Conservation (phyloP, 2,113 vertebrate species). For the Grallaria varia region DNA sequence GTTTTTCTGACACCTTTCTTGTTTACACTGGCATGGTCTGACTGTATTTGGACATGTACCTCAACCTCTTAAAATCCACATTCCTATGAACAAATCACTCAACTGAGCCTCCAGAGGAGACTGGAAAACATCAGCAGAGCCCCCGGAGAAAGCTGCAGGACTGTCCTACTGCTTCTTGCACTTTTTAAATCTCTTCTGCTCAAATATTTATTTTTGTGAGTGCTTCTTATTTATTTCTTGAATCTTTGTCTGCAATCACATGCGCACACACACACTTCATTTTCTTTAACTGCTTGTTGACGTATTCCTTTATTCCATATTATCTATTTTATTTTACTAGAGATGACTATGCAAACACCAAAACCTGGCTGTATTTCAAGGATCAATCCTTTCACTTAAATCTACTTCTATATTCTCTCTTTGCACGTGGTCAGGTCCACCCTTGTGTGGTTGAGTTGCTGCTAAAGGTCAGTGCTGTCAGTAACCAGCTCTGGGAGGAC, state of each 20-base stretch:
- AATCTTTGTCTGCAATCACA: background rate
- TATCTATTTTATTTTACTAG: background rate
- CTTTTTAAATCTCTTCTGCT: background rate
- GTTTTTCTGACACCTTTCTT: background rate
- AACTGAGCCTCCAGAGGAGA: background rate
- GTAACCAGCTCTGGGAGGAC: background rate
- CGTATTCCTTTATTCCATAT: background rate
- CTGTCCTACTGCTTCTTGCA: background rate
- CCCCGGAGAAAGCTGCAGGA: background rate
- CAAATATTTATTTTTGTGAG: background rate
- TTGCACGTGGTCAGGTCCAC: background rate
- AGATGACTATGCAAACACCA: background rate
- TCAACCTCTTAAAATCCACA: background rate
- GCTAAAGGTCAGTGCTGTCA: slow-evolving; percentile 2
- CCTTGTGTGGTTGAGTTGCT: background rate
- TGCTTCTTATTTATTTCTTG: background rate
- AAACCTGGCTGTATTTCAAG: background rate
- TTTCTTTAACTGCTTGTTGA: background rate
- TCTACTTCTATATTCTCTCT: background rate
- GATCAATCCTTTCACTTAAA: background rate
- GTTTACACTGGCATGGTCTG: background rate
- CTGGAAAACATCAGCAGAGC: background rate
- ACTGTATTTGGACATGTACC: background rate
- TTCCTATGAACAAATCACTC: background rate
- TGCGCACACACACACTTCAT: background rate